These are phyloP conservation scores for Myioborus melanocephalus DNA, from an alignment of 2,797 vertebrate species.

Conservation along the genomic window DNA sequence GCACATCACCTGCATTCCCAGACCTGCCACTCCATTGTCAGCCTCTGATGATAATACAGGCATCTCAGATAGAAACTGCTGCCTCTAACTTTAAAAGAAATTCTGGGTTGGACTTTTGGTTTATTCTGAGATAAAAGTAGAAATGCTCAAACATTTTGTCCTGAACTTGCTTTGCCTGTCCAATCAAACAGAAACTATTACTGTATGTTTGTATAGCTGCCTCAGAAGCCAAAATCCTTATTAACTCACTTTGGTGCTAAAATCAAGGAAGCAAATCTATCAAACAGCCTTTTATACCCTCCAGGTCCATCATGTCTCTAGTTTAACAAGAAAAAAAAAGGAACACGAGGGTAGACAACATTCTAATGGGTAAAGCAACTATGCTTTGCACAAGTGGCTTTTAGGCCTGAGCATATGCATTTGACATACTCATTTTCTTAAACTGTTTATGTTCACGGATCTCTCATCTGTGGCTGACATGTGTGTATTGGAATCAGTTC, in stretches of 20 bases:
- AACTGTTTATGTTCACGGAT: neutral
- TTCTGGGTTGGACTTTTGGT: neutral
- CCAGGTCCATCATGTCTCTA: neutral
- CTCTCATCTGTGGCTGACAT: neutral
- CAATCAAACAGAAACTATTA: neutral
- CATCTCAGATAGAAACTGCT: neutral
- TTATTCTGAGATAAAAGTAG: neutral
- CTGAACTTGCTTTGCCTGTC: neutral
- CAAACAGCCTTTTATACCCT: neutral
- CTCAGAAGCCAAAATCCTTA: neutral
- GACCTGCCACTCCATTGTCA: rapidly evolving
- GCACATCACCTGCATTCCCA: neutral
- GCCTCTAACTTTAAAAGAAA: neutral
- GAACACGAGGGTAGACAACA: neutral
- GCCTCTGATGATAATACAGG: neutral
- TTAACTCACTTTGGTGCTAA: neutral
- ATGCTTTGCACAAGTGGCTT: neutral
- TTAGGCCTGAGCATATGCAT: neutral
- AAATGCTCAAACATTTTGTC: neutral
- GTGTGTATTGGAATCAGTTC: neutral
- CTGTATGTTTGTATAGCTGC: neutral
- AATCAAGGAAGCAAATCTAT: neutral
- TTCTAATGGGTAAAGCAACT: neutral
- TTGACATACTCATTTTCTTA: neutral
- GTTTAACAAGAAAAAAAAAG: neutral